phyloP scores from a whole-genome alignment of 2,113 vertebrate genomes.

The Platichthys flesus region DNA sequence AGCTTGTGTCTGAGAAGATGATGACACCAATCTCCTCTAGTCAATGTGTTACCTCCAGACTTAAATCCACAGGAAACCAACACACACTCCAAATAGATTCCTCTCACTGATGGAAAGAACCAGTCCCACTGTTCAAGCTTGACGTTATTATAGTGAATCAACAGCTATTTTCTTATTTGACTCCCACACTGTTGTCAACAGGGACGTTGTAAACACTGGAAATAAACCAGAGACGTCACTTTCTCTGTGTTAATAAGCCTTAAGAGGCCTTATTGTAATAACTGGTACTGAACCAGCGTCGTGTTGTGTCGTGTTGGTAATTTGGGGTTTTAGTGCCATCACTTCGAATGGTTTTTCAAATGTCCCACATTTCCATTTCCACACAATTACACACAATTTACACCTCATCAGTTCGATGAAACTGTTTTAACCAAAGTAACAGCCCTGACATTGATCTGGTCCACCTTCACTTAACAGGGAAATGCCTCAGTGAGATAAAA shows the following conservation, averaged over 20 bases:
- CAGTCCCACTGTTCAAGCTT: constrained; percentile 13
- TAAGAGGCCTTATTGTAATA: not conserved
- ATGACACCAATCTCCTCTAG: too few species aligned
- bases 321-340: not conserved
- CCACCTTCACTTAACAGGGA: too few species aligned
- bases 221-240: constrained; percentile 20
- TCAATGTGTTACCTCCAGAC: not conserved
- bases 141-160: constrained; percentile 16
- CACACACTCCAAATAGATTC: constrained; percentile 10
- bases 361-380: not conserved
- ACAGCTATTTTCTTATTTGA: constrained; percentile 22
- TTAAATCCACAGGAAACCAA: constrained; percentile 19
- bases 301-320: too few species aligned
- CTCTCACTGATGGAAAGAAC: constrained; percentile 16
- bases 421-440: too few species aligned
- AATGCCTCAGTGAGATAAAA: too few species aligned
- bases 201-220: constrained; percentile 26
- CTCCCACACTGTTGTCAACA: constrained; percentile 22
- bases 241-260: constrained; percentile 8
- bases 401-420: too few species aligned
- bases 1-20: not conserved
- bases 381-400: not conserved
- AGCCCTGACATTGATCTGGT: too few species aligned
- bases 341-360: not conserved
- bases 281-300: not conserved